Conservation (phyloP, 2,113 vertebrate species). For the Ptilonorhynchus violaceus region DNA sequence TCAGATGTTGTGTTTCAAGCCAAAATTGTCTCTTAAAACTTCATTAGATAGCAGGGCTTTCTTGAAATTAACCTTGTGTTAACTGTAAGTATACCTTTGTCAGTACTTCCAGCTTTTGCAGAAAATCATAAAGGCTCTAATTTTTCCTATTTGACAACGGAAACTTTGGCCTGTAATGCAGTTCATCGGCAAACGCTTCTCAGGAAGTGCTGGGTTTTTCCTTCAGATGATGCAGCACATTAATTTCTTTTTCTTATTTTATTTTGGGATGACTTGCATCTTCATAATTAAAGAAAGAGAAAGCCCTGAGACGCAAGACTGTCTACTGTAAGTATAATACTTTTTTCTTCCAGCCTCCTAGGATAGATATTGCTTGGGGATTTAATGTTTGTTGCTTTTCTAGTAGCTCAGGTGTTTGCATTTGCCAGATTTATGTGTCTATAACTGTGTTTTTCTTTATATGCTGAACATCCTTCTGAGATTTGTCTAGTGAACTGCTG, state of each 20-base stretch:
- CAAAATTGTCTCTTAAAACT: not conserved
- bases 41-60: not conserved
- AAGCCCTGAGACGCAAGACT: conserved; percentile 3
- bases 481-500: not conserved
- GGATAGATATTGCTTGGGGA: not conserved
- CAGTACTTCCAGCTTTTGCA: conserved; percentile 28
- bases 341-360: not conserved
- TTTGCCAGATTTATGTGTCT: not conserved
- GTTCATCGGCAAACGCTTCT: conserved; percentile 12
- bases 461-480: not conserved
- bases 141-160: not conserved
- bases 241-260: conserved; percentile 63
- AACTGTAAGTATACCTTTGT: not conserved
- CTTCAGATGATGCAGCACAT: not conserved
- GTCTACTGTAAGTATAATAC: conserved; percentile 40
- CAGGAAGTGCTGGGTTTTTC: not conserved
- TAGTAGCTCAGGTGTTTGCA: not conserved
- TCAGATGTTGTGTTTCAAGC: not conserved
- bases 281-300: conserved; percentile 55
- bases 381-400: not conserved
- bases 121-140: not conserved
- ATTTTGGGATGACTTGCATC: conserved; percentile 56
- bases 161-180: not conserved
- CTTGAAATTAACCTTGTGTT: not conserved
- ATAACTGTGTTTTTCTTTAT: not conserved